Conservation (phyloP, 2,888 invertebrate genomes). For the Melinaea marsaeus region DNA sequence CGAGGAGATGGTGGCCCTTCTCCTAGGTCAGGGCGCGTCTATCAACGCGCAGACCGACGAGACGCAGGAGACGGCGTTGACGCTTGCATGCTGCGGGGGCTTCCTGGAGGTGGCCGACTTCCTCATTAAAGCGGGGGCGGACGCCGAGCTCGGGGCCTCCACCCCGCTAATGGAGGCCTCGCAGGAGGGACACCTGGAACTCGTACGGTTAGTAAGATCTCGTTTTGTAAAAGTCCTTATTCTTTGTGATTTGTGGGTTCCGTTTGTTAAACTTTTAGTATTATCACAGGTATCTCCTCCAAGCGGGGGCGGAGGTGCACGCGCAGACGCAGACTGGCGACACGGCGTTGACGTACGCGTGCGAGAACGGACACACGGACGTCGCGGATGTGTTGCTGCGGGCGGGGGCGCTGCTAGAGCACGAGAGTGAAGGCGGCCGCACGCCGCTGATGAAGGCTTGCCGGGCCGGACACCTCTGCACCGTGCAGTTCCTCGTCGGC, state of each 20-base stretch:
- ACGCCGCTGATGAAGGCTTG: constrained; percentile 99
- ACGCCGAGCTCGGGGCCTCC: constrained; percentile 95
- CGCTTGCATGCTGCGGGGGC: constrained; percentile 95
- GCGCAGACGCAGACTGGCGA: constrained; percentile 97
- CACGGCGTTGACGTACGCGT: constrained; percentile 97
- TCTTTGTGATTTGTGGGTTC: not conserved
- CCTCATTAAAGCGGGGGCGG: constrained; percentile 95
- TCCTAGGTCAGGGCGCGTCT: constrained; percentile 95
- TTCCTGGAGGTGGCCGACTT: constrained; percentile 95
- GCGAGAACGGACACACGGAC: constrained; percentile 99
- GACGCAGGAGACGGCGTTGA: constrained; percentile 97
- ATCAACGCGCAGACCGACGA: constrained; percentile 99
- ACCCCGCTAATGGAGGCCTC: constrained; percentile 99
- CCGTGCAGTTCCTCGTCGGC: constrained; percentile 95
- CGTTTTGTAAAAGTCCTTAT: not conserved
- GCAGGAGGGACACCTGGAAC: constrained; percentile 97
- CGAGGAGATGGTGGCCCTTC: constrained; percentile 97
- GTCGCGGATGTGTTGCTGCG: constrained; percentile 95
- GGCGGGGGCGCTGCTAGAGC: constrained; percentile 94
- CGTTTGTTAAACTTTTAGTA: not conserved
- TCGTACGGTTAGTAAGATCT: constrained; percentile 80
- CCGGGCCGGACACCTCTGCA: constrained; percentile 96
- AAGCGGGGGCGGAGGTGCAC: constrained; percentile 92
- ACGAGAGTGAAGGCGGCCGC: constrained; percentile 97
- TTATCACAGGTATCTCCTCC: constrained; percentile 81